phyloP scores from a whole-genome alignment of 1,140 invertebrate species.

The Aphidius ervi region DNA sequence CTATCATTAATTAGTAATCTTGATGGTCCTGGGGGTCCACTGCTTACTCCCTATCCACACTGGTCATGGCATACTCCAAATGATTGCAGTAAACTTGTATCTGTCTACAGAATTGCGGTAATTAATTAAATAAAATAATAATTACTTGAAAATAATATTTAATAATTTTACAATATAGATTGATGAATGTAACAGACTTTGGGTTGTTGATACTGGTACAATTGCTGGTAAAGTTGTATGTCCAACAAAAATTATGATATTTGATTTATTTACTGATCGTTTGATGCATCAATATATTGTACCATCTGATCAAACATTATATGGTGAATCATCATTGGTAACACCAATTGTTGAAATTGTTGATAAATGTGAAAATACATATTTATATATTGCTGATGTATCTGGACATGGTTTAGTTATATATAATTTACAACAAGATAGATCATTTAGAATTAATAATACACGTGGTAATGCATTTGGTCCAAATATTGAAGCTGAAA shows the following conservation, averaged over 20 bases:
- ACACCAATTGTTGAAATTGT: conserved; percentile 48
- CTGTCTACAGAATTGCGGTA: conserved; percentile 51
- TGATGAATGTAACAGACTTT: conserved; percentile 58
- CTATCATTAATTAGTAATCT: conserved; percentile 41
- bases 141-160: neutral
- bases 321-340: conserved; percentile 42
- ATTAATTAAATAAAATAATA: neutral
- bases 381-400: conserved; percentile 52
- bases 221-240: conserved; percentile 47
- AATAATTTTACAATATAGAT: conserved; percentile 45
- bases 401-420: conserved; percentile 47
- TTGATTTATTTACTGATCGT: conserved; percentile 54
- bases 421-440: conserved; percentile 39
- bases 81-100: conserved; percentile 45
- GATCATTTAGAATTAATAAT: conserved; percentile 50
- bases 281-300: conserved; percentile 53
- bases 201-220: conserved; percentile 58
- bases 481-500: conserved; percentile 41
- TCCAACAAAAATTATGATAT: conserved; percentile 56
- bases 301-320: conserved; percentile 39
- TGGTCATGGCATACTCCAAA: conserved; percentile 43
- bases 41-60: conserved; percentile 47
- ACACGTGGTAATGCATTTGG: conserved; percentile 49
- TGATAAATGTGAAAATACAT: conserved; percentile 43
- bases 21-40: conserved; percentile 38